phyloP scores from a whole-genome alignment of 2,888 invertebrate species.

The Nesidiocoris tenuis region DNA sequence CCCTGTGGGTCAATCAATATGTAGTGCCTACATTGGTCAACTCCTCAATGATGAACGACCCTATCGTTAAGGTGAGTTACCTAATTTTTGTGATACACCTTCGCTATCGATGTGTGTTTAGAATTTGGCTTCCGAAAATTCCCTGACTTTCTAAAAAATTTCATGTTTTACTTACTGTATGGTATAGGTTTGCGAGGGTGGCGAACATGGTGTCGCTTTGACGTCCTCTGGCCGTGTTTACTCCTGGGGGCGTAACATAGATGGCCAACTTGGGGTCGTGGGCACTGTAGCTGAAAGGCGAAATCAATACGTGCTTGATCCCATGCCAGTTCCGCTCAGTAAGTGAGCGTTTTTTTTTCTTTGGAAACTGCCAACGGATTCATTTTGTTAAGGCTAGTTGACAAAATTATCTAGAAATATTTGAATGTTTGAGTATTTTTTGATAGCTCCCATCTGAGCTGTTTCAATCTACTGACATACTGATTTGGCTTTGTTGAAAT shows the following conservation, averaged over 20 bases:
- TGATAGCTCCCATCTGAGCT: too few species aligned
- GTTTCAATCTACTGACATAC: too few species aligned
- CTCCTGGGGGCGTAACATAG: constrained; percentile 85
- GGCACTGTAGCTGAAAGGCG: constrained; percentile 55
- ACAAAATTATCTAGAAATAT: too few species aligned
- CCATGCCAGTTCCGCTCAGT: constrained; percentile 57
- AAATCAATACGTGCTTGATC: constrained; percentile 59
- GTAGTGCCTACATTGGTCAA: constrained; percentile 65
- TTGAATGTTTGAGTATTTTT: too few species aligned
- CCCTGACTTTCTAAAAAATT: background rate
- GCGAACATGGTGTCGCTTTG: constrained; percentile 77
- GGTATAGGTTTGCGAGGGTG: constrained; percentile 63
- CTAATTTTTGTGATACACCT: background rate
- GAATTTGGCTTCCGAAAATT: background rate
- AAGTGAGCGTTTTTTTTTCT: too few species aligned
- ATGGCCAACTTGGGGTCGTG: constrained; percentile 83
- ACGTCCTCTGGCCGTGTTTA: constrained; percentile 71
- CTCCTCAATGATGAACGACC: constrained; percentile 63
- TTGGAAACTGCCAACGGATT: too few species aligned
- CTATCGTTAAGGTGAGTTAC: constrained; percentile 62
- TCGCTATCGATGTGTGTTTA: background rate
- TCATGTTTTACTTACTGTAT: background rate
- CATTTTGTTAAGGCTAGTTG: too few species aligned
- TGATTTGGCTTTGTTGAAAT: too few species aligned
- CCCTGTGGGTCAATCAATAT: too few species aligned